Conservation (phyloP, 2,113 vertebrate genomes). For the Lipophrys pholis region DNA sequence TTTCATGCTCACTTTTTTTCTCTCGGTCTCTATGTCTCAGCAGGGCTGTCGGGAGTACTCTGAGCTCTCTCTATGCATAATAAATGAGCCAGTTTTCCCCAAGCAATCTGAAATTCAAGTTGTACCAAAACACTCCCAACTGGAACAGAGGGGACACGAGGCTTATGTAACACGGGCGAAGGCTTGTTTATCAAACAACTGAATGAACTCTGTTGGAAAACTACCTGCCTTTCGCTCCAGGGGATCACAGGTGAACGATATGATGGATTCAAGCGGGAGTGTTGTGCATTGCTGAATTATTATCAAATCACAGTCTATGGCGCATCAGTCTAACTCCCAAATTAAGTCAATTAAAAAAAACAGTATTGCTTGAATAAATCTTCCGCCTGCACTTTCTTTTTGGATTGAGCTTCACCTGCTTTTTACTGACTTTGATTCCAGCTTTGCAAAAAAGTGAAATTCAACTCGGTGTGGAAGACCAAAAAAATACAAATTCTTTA, state of each 20-base stretch:
- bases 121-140: conserved; percentile 45
- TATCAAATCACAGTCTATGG: not conserved
- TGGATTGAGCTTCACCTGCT: conserved; percentile 11
- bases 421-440: not conserved
- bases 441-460: no score
- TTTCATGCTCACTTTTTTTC: not conserved
- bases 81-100: conserved; percentile 60
- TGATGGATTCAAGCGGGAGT: not conserved
- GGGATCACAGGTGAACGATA: not conserved
- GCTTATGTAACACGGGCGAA: conserved; percentile 23
- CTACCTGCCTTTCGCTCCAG: conserved; percentile 11
- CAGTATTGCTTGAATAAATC: not conserved
- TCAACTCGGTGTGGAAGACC: not conserved
- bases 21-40: not conserved
- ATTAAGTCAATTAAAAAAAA: conserved; percentile 3
- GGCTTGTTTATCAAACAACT: conserved; percentile 26
- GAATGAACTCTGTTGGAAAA: not conserved
- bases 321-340: not conserved
- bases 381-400: conserved; percentile 6
- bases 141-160: conserved; percentile 17
- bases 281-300: not conserved
- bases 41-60: conserved; percentile 14
- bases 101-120: conserved; percentile 49
- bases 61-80: conserved; percentile 53
- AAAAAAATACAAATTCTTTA: not conserved